Conservation (phyloP, 1,140 invertebrate genomes). For the Hirudo medicinalis region DNA sequence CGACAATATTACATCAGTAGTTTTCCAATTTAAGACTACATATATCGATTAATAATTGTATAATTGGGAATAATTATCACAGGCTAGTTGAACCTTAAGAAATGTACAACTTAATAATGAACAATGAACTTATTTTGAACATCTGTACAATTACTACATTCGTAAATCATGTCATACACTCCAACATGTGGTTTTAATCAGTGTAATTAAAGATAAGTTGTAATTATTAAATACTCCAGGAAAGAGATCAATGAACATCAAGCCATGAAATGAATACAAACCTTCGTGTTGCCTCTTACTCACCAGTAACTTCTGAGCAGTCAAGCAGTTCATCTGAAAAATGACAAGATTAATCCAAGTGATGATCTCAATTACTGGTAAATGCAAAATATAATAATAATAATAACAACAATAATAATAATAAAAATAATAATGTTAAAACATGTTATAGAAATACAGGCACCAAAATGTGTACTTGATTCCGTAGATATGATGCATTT, state of each 20-base stretch:
- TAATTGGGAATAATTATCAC: too few relatives aligned
- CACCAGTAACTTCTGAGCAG: slow-evolving; percentile 75
- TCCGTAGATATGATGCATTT: too few relatives aligned
- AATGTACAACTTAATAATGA: too few relatives aligned
- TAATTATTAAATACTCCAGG: not conserved
- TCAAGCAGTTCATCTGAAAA: slow-evolving; percentile 70
- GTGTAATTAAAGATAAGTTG: too few relatives aligned
- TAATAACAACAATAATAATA: too few relatives aligned
- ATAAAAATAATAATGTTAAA: not conserved
- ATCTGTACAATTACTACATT: too few relatives aligned
- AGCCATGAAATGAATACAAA: not conserved
- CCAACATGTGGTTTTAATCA: too few relatives aligned
- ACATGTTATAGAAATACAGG: not conserved
- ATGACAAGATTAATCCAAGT: slow-evolving; percentile 20
- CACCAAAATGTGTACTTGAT: not conserved
- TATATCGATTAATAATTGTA: not conserved
- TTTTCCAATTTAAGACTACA: not conserved
- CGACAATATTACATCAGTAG: not conserved
- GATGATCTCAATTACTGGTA: not conserved
- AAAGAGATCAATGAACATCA: not conserved
- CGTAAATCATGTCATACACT: too few relatives aligned
- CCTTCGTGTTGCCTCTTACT: slow-evolving; percentile 20
- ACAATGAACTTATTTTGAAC: too few relatives aligned
- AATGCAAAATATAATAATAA: not conserved
- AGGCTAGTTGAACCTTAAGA: too few relatives aligned